A percentile compares a stretch with the other conserved stretches of the same genome.
Conservation (phyloP, 2,888 invertebrate species). For the Ophion ventricosus region DNA sequence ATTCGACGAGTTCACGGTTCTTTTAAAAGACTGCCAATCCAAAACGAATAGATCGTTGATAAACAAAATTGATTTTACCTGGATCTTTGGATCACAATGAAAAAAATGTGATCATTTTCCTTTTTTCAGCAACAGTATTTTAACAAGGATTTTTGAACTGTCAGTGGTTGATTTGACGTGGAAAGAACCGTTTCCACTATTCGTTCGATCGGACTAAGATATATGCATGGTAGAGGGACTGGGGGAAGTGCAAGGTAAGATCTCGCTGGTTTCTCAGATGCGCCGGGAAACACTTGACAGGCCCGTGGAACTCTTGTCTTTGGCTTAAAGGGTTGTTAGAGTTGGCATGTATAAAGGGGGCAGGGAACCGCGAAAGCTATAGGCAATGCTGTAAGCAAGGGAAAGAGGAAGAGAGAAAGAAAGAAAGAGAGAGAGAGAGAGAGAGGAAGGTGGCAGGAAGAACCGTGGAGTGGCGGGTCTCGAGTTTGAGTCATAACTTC, state of each 20-base stretch:
- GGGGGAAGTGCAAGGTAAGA: conserved; percentile 54
- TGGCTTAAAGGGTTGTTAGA: conserved; percentile 78
- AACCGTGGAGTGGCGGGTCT: conserved; percentile 47
- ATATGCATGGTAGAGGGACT: neutral
- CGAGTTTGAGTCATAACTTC: conserved; percentile 78
- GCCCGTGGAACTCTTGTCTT: conserved; percentile 65
- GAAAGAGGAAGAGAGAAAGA: conserved; percentile 4
- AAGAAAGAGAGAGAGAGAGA: conserved; percentile 15
- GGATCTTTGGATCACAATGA: neutral
- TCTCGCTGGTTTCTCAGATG: conserved; percentile 45
- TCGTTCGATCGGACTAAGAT: neutral
- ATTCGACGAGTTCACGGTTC: too few species aligned
- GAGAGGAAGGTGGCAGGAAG: conserved; percentile 47
- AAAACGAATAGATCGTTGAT: too few species aligned
- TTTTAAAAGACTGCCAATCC: too few species aligned
- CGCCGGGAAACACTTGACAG: conserved; percentile 65
- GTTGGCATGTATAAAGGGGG: conserved; percentile 70
- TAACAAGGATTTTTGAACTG: neutral
- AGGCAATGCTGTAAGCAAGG: conserved; percentile 56
- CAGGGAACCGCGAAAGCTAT: conserved; percentile 39
- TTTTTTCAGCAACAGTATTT: neutral
- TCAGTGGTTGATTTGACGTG: neutral
- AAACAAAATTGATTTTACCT: too few species aligned
- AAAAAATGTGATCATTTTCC: neutral
- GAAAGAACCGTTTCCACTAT: neutral